Conservation (phyloP, 2,797 vertebrate species). For the Falco biarmicus region DNA sequence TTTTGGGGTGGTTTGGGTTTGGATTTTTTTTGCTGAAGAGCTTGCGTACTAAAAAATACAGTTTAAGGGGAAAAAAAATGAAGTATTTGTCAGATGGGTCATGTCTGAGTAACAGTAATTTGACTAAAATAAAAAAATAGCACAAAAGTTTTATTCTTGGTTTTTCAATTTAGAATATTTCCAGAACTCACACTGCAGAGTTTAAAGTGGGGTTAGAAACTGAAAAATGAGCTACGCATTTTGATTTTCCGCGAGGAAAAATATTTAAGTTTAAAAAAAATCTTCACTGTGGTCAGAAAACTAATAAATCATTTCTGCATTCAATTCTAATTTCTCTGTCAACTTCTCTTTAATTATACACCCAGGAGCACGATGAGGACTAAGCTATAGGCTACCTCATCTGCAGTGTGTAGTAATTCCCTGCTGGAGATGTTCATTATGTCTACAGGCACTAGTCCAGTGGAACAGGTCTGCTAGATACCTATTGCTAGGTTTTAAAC, state of each 20-base stretch:
- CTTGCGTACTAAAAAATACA: neutral
- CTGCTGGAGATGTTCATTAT: conserved; percentile 17
- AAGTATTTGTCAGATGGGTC: neutral
- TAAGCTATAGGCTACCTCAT: neutral
- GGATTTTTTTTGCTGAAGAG: neutral
- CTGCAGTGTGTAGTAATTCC: neutral
- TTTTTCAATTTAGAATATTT: neutral
- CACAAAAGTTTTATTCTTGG: neutral
- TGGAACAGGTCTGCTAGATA: neutral
- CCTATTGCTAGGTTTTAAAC: neutral
- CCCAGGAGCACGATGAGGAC: conserved; percentile 1
- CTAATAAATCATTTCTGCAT: conserved; percentile 27
- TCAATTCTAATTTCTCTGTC: conserved; percentile 27
- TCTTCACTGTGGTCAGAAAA: neutral
- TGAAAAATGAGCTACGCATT: neutral
- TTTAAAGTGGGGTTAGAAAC: neutral
- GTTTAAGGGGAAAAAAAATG: neutral
- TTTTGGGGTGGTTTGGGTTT: neutral
- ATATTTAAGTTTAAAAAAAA: neutral
- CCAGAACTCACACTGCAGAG: neutral
- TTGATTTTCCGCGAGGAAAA: neutral
- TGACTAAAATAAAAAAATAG: neutral
- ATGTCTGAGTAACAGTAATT: neutral
- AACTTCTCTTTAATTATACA: conserved; percentile 24
- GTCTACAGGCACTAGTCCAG: conserved; percentile 3